These are phyloP conservation scores for Poecilia picta DNA, from an alignment of 2,797 vertebrate genomes.

Conservation along the genomic window DNA sequence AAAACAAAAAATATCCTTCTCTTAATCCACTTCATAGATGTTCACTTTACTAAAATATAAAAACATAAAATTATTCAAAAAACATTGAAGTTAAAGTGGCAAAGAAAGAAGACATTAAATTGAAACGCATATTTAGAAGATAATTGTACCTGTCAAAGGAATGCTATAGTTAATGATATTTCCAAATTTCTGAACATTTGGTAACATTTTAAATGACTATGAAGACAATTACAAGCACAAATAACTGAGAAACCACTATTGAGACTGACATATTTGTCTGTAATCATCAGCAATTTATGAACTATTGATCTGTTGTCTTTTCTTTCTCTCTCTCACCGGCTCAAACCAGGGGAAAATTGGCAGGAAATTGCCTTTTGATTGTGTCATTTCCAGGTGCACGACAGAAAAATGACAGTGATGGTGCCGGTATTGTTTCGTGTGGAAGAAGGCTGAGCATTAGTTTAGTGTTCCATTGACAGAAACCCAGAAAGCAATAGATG, in stretches of 20 bases:
- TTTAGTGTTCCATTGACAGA: slow-evolving; percentile 60
- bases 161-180: not conserved
- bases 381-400: slow-evolving; percentile 52
- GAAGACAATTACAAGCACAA: slow-evolving; percentile 16
- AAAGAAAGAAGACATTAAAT: not conserved
- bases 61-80: not conserved
- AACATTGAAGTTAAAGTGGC: not conserved
- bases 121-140: not conserved
- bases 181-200: not conserved
- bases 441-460: slow-evolving; percentile 43
- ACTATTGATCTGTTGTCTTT: slow-evolving; percentile 68
- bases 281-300: slow-evolving; percentile 57
- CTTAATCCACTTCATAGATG: not conserved
- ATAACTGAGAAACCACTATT: not conserved
- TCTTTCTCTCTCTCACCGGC: not conserved
- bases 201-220: slow-evolving; percentile 8
- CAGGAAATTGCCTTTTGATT: slow-evolving; percentile 80
- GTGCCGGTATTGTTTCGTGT: slow-evolving; percentile 60
- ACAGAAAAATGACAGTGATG: slow-evolving; percentile 33
- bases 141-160: not conserved
- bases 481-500: slow-evolving; percentile 12
- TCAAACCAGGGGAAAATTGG: slow-evolving; percentile 54
- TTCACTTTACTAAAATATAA: not conserved
- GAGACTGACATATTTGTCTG: slow-evolving; percentile 6
- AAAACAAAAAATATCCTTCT: not conserved